phyloP scores from a whole-genome alignment of 2,888 invertebrate genomes.

The Creontiades dilutus region DNA sequence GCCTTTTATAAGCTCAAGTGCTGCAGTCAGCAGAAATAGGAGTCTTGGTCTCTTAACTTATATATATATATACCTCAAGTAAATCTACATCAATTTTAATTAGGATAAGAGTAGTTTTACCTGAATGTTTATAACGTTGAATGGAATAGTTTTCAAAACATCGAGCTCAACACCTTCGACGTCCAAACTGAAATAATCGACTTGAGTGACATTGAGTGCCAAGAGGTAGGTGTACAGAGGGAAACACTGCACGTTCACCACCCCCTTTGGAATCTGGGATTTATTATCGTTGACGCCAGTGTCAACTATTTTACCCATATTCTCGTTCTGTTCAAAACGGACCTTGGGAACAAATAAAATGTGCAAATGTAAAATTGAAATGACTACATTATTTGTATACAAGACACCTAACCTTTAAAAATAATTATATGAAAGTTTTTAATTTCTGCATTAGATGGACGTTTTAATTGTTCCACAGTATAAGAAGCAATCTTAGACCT shows the following conservation, averaged over 20 bases:
- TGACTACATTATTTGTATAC: too few relatives aligned
- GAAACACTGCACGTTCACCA: conserved; percentile 80
- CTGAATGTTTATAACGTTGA: conserved; percentile 79
- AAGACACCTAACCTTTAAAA: too few relatives aligned
- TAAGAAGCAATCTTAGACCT: too few relatives aligned
- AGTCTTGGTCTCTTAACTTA: too few relatives aligned
- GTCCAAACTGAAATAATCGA: conserved; percentile 81
- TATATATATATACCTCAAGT: too few relatives aligned
- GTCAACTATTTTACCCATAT: conserved; percentile 78
- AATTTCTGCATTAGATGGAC: too few relatives aligned
- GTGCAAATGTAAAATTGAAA: too few relatives aligned
- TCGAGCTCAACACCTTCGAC: conserved; percentile 81
- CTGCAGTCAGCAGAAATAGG: too few relatives aligned
- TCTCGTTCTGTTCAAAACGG: conserved; percentile 79
- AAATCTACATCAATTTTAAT: background rate
- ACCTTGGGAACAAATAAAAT: conserved; percentile 77
- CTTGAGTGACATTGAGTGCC: conserved; percentile 79
- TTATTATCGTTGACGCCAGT: conserved; percentile 74
- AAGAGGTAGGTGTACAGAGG: conserved; percentile 80
- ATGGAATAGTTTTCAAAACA: conserved; percentile 80
- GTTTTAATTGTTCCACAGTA: too few relatives aligned
- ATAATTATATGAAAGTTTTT: too few relatives aligned
- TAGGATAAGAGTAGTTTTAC: conserved; percentile 74
- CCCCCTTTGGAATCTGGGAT: conserved; percentile 75
- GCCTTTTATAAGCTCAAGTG: too few relatives aligned